These are phyloP conservation scores for Lysiphlebus fabarum DNA, from an alignment of 1,140 invertebrate species.

Conservation along the genomic window DNA sequence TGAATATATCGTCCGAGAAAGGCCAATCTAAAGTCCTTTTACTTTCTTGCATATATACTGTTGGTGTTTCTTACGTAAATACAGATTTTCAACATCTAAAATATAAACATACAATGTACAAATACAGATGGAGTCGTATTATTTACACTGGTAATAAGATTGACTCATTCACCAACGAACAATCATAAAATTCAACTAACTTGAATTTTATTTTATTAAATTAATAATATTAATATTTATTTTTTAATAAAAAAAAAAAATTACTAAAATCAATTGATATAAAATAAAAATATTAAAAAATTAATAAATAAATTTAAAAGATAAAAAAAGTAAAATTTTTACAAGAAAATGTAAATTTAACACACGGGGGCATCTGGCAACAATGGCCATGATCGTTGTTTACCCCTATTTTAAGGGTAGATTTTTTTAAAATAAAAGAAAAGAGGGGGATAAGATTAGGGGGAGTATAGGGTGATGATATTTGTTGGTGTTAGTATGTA, in stretches of 20 bases:
- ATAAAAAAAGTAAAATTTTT: background rate
- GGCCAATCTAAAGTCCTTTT: slow-evolving; percentile 4
- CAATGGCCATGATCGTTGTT: slow-evolving; percentile 52
- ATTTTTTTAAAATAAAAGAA: slow-evolving; percentile 33
- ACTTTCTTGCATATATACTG: background rate
- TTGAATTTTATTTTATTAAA: background rate
- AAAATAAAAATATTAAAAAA: background rate
- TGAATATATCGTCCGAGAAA: background rate
- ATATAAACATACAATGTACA: slow-evolving; percentile 52
- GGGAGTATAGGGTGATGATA: slow-evolving; percentile 30
- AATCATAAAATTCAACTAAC: slow-evolving; percentile 2
- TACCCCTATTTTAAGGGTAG: slow-evolving; percentile 56
- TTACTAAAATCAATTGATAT: background rate
- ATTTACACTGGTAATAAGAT: slow-evolving; percentile 52
- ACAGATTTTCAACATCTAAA: slow-evolving; percentile 50
- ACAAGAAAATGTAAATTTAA: slow-evolving; percentile 52
- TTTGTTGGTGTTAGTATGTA: slow-evolving; percentile 21
- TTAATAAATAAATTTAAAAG: too few species aligned
- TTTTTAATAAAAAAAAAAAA: background rate
- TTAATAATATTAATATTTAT: background rate
- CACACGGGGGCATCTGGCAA: slow-evolving; percentile 54
- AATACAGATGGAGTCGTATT: slow-evolving; percentile 54
- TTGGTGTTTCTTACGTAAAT: slow-evolving; percentile 48
- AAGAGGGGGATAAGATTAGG: too few species aligned
- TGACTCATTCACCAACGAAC: slow-evolving; percentile 50